phyloP scores from a whole-genome alignment of 2,888 invertebrate species.

The Neria commutata region DNA sequence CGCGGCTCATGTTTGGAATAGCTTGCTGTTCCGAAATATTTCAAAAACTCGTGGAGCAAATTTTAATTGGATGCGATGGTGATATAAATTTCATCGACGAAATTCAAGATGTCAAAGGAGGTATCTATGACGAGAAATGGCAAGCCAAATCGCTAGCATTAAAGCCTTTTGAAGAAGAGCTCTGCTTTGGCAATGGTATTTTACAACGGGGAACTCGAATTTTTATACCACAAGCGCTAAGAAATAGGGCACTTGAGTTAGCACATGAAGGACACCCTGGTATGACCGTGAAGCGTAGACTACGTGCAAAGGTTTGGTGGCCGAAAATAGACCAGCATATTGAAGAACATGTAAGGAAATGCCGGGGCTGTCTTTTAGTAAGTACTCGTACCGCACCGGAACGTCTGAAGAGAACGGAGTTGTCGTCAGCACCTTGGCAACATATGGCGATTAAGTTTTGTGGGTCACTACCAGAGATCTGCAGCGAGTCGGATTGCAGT shows the following conservation, averaged over 20 bases:
- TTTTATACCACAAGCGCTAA: slow-evolving; percentile 24
- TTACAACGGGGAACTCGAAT: slow-evolving; percentile 27
- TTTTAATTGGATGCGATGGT: slow-evolving; percentile 48
- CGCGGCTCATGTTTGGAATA: slow-evolving; percentile 56
- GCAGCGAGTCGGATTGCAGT: too few species aligned
- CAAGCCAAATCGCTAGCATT: slow-evolving; percentile 9
- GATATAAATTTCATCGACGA: slow-evolving; percentile 49
- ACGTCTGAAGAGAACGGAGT: too few species aligned
- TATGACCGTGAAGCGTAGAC: slow-evolving; percentile 48
- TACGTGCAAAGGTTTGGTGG: slow-evolving; percentile 43
- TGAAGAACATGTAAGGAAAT: slow-evolving; percentile 26
- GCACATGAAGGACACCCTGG: slow-evolving; percentile 54
- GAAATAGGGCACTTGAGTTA: slow-evolving; percentile 31
- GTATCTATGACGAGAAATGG: slow-evolving; percentile 16
- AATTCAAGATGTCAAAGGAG: slow-evolving; percentile 17
- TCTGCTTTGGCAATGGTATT: slow-evolving; percentile 26
- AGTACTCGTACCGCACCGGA: slow-evolving; percentile 14
- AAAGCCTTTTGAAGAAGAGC: slow-evolving; percentile 20
- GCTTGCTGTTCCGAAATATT: slow-evolving; percentile 60
- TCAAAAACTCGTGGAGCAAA: slow-evolving; percentile 53
- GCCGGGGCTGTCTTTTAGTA: slow-evolving; percentile 25
- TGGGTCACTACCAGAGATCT: too few species aligned
- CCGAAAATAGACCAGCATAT: slow-evolving; percentile 46
- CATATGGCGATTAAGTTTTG: too few species aligned
- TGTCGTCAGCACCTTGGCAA: too few species aligned